Base-by-base conservation (phyloP, 2,113 vertebrate genomes). In the Craseonycteris thonglongyai region DNA sequence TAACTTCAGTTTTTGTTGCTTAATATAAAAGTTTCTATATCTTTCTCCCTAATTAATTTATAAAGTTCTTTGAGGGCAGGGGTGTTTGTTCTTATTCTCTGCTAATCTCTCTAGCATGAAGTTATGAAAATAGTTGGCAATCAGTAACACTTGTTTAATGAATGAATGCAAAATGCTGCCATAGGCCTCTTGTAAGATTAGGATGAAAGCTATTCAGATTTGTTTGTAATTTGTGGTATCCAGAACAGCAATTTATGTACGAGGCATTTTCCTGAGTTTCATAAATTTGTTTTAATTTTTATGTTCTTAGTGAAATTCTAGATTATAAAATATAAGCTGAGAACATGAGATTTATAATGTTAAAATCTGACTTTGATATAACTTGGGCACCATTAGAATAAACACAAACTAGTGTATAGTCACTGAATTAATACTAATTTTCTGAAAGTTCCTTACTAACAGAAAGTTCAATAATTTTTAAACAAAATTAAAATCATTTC, bases 231-330 rank as follows among this genome's bases (percentile, higher is more conserved):
- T 59, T 69, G 42, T 2, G 30, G 45, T 47, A 66, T 86, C 82
- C 47, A 92, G 40, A 54, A 49, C 0, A 91, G 35, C 22, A 28
- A 40, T 72, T 90, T 92, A 75, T 18, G 14, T n/a, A 61, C 13
- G 14, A 82, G 51, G 45, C 4, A 61, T 86, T 96, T 90, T 66
- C 22, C 28, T 24, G 35, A 89, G 30, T 78, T 84, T 90, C 76
- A 33, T 54, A 78, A 15, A 78, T 75, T 24, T 42, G 13, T 42
- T 75, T 95, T 68, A 49, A 66, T 82, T 63, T 63, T 65, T 28
- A 90, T 54, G 38, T 91, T 96, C 6, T 75, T 89, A 91, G 45
- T 87, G 82, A 82, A 95, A 89, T 61, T 94, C 22, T 92, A 75
- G 51, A 79, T 56, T 68, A 40, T 33, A 38, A 95, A 54, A 78